These are phyloP conservation scores for Lycocorax pyrrhopterus DNA, from an alignment of 2,113 vertebrate species.

Conservation along the genomic window DNA sequence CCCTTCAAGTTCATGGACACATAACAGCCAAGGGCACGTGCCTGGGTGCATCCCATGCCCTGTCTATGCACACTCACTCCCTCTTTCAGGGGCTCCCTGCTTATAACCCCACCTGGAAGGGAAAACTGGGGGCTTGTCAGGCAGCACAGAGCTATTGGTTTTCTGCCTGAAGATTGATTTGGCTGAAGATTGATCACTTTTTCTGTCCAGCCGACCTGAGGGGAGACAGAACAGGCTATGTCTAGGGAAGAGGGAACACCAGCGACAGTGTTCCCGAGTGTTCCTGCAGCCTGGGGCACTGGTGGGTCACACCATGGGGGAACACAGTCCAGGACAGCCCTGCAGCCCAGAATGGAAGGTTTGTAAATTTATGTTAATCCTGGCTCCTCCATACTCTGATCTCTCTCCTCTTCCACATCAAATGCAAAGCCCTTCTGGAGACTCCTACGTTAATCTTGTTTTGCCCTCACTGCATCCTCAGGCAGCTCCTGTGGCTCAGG, in stretches of 20 bases:
- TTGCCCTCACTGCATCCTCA: neutral
- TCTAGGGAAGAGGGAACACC: neutral
- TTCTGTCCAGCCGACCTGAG: neutral
- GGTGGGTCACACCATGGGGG: neutral
- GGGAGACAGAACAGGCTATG: neutral
- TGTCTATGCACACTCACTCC: fast-evolving
- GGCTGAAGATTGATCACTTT: neutral
- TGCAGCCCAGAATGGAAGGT: neutral
- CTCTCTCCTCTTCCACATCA: neutral
- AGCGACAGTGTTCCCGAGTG: neutral
- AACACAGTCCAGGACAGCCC: neutral
- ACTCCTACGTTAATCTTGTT: neutral
- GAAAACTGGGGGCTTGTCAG: neutral
- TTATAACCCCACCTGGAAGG: neutral
- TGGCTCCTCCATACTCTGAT: neutral
- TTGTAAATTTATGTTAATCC: constrained; percentile 30
- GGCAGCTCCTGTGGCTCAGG: neutral
- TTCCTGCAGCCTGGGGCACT: neutral
- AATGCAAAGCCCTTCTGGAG: neutral
- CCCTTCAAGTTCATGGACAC: neutral
- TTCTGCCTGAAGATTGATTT: neutral
- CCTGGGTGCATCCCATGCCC: neutral
- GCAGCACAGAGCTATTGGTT: neutral
- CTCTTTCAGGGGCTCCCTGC: neutral
- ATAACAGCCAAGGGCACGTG: fast-evolving